phyloP scores from a whole-genome alignment of 2,888 invertebrate species.

The Lithophane ornitopus region DNA sequence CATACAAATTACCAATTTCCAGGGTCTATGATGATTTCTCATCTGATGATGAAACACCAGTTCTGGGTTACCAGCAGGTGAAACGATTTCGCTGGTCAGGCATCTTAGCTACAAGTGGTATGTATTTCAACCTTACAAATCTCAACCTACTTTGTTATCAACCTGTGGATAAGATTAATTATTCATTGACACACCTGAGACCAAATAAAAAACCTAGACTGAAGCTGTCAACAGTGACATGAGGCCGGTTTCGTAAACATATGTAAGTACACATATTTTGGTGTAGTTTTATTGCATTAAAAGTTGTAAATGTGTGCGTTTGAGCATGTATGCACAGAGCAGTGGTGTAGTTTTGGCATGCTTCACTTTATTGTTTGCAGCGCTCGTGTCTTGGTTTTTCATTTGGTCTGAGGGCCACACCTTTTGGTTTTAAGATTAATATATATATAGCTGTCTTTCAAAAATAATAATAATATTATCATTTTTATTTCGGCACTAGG shows the following conservation, averaged over 20 bases:
- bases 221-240: too few species aligned
- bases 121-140: conserved; percentile 5
- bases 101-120: conserved; percentile 80
- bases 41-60: conserved; percentile 84
- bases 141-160: not conserved
- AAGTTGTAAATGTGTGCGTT: too few species aligned
- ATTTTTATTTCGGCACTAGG: not conserved
- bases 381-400: too few species aligned
- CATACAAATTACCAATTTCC: conserved; percentile 64
- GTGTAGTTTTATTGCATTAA: too few species aligned
- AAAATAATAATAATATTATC: not conserved
- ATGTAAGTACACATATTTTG: too few species aligned
- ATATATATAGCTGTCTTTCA: not conserved
- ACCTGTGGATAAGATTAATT: not conserved
- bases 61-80: conserved; percentile 79
- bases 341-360: too few species aligned
- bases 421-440: not conserved
- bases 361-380: too few species aligned
- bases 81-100: conserved; percentile 77
- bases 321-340: too few species aligned
- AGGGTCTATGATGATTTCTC: conserved; percentile 84
- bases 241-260: too few species aligned
- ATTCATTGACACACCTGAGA: not conserved
- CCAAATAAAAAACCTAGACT: too few species aligned
- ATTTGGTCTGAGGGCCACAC: too few species aligned